Base-by-base conservation (phyloP, 2,888 invertebrate genomes). In the Lycaena phlaeas region DNA sequence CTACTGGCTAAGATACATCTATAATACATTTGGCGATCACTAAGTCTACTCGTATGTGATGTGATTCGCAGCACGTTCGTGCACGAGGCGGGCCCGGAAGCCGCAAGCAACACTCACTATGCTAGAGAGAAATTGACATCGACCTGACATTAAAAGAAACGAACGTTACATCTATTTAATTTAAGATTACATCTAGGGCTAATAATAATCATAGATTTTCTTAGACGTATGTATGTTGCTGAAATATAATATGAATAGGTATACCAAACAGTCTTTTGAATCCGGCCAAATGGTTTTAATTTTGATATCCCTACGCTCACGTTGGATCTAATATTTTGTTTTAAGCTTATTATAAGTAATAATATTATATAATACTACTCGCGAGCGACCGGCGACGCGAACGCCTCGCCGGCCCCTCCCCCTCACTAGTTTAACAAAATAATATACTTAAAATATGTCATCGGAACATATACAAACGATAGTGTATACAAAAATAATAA, bases 221-320 rank as follows among this genome's bases (percentile, higher is more conserved):
- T 68, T 76, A 74, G 56, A 62, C 63, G 52, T 54, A 71, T 63
- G 56, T 64, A 64, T 62, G 49, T 64, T 64, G 67, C 61, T 67
- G 68, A 74, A 64, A 72, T 70, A 71, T n/a, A n/a, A n/a, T 70
- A 71, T 73, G 78, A 74, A 82, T 85, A 87, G 87, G 87, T 87
- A 87, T 87, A 88, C 87, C 86, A 85, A 87, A 88, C 88, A 88
- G 88, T 88, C 88, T 88, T 88, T 85, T 75, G 85, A 86, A 86
- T 85, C 86, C 86, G 88, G 88, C 88, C 88, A 84, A 88, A 88
- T 87, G 85, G 79, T 86, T 85, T 73, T 67, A 64, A 79, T 82
- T 82, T 82, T 82, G 77, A 73, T 68, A 65, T 68, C 65, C 72
- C 74, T 81, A 81, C 69, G 51, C 66, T 71, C 68, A 71, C 68